phyloP scores from a whole-genome alignment of 2,797 vertebrate genomes.

The Zenarchopterus dispar region DNA sequence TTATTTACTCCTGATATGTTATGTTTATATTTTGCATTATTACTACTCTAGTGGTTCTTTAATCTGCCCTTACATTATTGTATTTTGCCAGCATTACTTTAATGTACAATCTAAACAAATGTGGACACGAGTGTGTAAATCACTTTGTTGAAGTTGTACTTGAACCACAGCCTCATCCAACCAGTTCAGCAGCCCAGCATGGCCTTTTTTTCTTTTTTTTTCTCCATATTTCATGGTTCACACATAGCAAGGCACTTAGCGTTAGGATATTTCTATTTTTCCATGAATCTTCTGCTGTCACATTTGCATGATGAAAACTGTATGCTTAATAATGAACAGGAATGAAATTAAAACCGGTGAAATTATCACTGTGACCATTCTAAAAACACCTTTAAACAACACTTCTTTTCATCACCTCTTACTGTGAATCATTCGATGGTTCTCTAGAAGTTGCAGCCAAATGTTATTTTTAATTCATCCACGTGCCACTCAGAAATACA shows the following conservation, averaged over 20 bases:
- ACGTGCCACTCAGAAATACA: too few species aligned
- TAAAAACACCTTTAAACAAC: constrained; percentile 17
- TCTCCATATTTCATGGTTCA: constrained; percentile 5
- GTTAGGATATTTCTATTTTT: not conserved
- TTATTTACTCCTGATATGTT: too few species aligned
- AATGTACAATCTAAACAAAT: constrained; percentile 44
- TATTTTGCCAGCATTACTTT: constrained; percentile 36
- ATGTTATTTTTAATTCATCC: too few species aligned
- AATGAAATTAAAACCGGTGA: constrained; percentile 3
- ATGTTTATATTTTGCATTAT: not conserved
- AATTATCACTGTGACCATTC: constrained; percentile 8
- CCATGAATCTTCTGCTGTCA: too few species aligned
- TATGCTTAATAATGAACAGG: not conserved
- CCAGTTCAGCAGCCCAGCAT: constrained; percentile 47
- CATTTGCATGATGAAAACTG: too few species aligned
- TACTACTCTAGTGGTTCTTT: not conserved
- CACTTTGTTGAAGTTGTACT: not conserved
- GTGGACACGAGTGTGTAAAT: constrained; percentile 18
- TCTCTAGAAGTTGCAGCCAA: not conserved
- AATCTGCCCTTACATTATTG: constrained; percentile 5
- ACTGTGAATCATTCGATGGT: constrained; percentile 12
- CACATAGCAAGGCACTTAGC: constrained; percentile 12
- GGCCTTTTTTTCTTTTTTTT: constrained; percentile 28
- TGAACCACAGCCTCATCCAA: constrained; percentile 28
- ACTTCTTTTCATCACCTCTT: constrained; percentile 20